Evolutionary conservation across 1,140 invertebrate genomes (phyloP), one percentile per base, ranked within the genome.

Genomic region (Drosophila obscura): DNA sequence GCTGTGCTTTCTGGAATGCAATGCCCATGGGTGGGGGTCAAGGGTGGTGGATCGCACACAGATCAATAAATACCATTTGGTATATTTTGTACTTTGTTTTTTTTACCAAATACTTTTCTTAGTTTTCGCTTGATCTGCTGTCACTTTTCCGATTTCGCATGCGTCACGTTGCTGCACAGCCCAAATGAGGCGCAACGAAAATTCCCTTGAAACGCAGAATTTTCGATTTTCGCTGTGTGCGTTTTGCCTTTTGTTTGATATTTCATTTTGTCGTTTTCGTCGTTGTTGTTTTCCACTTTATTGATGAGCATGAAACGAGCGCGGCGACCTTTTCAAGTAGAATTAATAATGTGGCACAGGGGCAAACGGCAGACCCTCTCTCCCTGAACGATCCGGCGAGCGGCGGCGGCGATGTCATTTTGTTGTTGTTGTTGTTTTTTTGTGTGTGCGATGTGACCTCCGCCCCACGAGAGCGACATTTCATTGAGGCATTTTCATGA

Each of bases 321-420:
- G 16, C 73, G 82, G 11, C 73, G 82, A 87, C 83, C 83, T 88
- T 87, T 78, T 87, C 52, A 46, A 79, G 75, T 79, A 63, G 82
- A 84, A 80, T 88, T 73, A 78, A 82, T 82, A 77, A 88, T 88
- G 83, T 88, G 65, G 84, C 76, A 88, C 83, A 88, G 84, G 80
- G 84, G 77, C 79, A 62, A 44, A 39, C 35, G 35, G 11, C 35
- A 39, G 35, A 39, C 35, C 35, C 55, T 65, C 55, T 65, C 55
- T 69, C 57, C 66, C 41, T 52, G 56, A 64, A 41, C 59, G 22
- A 35, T 69, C 51, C 31, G 44, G 3, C 31, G 9, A 35, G 31
- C 26, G 41, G 66, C 66, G 41, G 66, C 66, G 5, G 26, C 6
- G 66, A 39, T 68, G 66, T 56, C 66, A 62, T 53, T 11, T 24